Conservation (phyloP, 2,113 vertebrate genomes). For the Tiliqua scincoides region DNA sequence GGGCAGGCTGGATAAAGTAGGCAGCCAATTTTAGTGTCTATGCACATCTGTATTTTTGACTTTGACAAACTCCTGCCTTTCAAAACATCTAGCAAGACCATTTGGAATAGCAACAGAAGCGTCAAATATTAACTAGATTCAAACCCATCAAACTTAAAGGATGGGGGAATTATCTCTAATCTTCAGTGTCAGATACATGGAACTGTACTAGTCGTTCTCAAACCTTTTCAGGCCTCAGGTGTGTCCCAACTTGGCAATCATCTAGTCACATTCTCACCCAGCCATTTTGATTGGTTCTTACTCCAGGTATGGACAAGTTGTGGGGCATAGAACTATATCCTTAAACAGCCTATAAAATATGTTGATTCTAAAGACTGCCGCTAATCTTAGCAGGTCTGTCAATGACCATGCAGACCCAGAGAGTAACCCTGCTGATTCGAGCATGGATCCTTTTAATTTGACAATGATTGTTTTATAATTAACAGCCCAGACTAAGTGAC, state of each 20-base stretch:
- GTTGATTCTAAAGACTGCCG: constrained; percentile 37
- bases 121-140: neutral
- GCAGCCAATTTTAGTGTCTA: constrained; percentile 42
- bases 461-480: constrained; percentile 30
- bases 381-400: constrained; percentile 49
- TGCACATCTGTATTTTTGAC: rapidly evolving
- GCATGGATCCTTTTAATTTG: constrained; percentile 56
- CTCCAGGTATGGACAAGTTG: neutral
- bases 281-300: rapidly evolving
- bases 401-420: constrained; percentile 47
- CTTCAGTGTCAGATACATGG: neutral
- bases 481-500: too few relatives aligned
- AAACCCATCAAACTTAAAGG: neutral
- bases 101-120: neutral
- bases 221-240: neutral
- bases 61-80: neutral
- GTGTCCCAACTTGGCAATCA: rapidly evolving
- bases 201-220: too few relatives aligned
- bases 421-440: constrained; percentile 55
- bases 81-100: neutral
- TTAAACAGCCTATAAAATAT: constrained; percentile 41
- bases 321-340: neutral
- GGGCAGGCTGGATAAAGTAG: neutral
- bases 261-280: neutral
- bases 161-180: neutral